Evolutionary conservation across 2,888 invertebrate species (phyloP).

Genomic region (Crocallis elinguaria): DNA sequence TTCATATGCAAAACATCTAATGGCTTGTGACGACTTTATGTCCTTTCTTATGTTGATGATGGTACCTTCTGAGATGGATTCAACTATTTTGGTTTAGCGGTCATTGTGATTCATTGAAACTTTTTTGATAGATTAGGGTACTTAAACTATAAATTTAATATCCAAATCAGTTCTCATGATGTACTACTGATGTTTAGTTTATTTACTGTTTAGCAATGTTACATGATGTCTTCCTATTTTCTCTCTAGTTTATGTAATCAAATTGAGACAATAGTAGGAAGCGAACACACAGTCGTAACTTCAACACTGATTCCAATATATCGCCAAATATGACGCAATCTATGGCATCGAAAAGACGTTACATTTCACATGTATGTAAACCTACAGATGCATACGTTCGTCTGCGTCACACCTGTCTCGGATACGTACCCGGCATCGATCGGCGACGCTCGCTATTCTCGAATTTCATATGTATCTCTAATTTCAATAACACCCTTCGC

Average conservation of each 20-base stretch:
- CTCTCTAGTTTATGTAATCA: neutral
- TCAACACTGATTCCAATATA: constrained; percentile 14
- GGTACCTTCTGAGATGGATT: constrained; percentile 21
- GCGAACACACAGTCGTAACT: constrained; percentile 2
- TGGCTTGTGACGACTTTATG: constrained; percentile 60
- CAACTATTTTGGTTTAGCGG: constrained; percentile 33
- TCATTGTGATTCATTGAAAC: constrained; percentile 14
- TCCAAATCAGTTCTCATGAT: neutral
- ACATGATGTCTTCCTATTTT: neutral
- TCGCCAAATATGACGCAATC: constrained; percentile 21
- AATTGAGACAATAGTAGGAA: constrained; percentile 6
- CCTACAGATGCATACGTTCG: constrained; percentile 40
- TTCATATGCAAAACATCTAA: constrained; percentile 77
- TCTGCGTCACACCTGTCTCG: constrained; percentile 50
- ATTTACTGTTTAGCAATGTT: neutral
- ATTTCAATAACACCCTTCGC: constrained; percentile 81
- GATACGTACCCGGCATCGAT: constrained; percentile 50
- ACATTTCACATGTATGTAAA: constrained; percentile 44
- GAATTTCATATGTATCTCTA: constrained; percentile 79
- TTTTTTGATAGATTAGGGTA: neutral
- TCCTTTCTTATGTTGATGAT: constrained; percentile 69
- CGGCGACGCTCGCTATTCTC: constrained; percentile 64
- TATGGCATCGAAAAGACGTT: constrained; percentile 42
- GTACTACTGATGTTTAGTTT: neutral
- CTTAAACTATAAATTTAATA: neutral